Evolutionary conservation across 2,797 vertebrate species (phyloP).

Genomic region (Zenarchopterus dispar): DNA sequence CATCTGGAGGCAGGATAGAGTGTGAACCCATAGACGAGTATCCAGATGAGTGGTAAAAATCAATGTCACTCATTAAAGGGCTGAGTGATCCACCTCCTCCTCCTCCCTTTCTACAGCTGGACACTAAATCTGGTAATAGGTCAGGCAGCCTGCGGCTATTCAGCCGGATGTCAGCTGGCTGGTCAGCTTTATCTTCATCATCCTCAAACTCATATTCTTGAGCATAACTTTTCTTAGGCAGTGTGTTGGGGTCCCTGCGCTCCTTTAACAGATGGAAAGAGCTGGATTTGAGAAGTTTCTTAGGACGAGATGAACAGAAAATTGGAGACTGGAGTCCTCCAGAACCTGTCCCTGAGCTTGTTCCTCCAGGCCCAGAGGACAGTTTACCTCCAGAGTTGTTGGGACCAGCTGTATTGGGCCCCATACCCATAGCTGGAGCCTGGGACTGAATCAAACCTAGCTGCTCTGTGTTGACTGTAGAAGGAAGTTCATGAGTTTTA

Average conservation of each 20-base stretch:
- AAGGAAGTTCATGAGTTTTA: constrained; percentile 90
- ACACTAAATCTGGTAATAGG: constrained; percentile 91
- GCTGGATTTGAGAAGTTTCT: constrained; percentile 93
- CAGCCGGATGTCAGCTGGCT: constrained; percentile 91
- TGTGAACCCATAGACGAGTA: constrained; percentile 83
- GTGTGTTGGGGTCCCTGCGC: constrained; percentile 87
- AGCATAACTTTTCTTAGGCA: constrained; percentile 94
- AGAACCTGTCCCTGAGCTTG: constrained; percentile 60
- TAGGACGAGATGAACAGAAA: constrained; percentile 94
- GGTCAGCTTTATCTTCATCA: constrained; percentile 91
- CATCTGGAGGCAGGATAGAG: constrained; percentile 82
- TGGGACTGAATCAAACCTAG: constrained; percentile 91
- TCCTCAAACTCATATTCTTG: constrained; percentile 97
- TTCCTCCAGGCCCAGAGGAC: constrained; percentile 69
- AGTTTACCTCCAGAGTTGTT: constrained; percentile 78
- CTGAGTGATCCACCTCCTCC: constrained; percentile 83
- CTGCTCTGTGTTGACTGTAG: constrained; percentile 93
- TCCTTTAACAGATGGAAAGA: constrained; percentile 93
- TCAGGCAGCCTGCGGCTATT: constrained; percentile 90
- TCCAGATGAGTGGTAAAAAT: constrained; percentile 85
- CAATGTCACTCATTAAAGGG: constrained; percentile 90
- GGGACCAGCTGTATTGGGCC: constrained; percentile 65
- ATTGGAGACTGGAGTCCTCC: constrained; percentile 89
- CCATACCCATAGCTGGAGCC: constrained; percentile 77
- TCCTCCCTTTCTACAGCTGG: constrained; percentile 88